A percentile compares a stretch with the other conserved stretches of the same genome.
Conservation (phyloP, 2,113 vertebrate genomes). For the Prinia subflava region DNA sequence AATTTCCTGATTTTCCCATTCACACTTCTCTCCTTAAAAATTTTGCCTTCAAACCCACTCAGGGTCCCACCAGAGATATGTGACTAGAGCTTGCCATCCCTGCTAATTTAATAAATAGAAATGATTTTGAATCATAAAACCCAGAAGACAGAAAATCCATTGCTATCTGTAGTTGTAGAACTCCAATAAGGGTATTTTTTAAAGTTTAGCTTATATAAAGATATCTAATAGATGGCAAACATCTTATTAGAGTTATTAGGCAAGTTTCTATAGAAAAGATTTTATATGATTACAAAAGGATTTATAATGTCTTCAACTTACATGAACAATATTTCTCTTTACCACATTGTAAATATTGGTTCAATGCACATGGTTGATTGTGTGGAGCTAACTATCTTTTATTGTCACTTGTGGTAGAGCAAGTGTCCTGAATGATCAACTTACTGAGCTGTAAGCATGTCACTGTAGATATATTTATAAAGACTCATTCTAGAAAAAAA, state of each 20-base stretch:
- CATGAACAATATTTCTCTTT: not conserved
- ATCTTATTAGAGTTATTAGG: not conserved
- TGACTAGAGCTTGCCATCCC: not conserved
- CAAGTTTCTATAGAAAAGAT: not conserved
- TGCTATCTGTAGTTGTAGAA: fast-evolving
- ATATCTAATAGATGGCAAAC: not conserved
- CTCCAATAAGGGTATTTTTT: not conserved
- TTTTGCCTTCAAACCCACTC: not conserved
- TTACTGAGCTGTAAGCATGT: not conserved
- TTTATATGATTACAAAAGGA: not conserved
- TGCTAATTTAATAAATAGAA: not conserved
- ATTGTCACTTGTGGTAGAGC: not conserved
- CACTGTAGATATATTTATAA: not conserved
- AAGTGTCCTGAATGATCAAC: not conserved
- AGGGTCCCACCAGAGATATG: not conserved
- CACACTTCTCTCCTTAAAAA: not conserved
- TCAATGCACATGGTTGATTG: not conserved
- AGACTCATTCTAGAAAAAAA: not conserved
- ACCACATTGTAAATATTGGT: not conserved
- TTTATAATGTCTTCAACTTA: not conserved
- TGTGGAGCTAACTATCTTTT: not conserved
- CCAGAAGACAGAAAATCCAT: not conserved
- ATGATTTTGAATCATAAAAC: not conserved
- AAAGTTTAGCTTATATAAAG: not conserved
- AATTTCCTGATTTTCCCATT: not conserved